Evolutionary conservation across 2,113 vertebrate genomes (phyloP), one percentile per base, ranked within the genome.

Genomic region (Coptodon rendalli): DNA sequence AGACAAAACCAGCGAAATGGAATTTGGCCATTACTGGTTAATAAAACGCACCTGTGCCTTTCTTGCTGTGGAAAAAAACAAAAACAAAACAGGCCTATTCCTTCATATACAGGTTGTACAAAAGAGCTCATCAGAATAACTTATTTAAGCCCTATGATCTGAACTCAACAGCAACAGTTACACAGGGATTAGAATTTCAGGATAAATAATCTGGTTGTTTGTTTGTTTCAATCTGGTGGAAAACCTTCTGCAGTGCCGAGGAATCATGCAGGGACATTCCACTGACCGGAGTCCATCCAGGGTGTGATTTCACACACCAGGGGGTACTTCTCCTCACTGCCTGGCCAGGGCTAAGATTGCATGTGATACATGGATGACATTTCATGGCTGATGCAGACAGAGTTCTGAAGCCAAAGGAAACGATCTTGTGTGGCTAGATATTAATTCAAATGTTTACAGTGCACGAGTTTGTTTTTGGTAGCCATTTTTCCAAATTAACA

Each of bases 241-340:
- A 89, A 84, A 82, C 6, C 45, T 84, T 45, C 53, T 50, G 66
- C 54, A 73, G 38, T 76, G 66, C 83, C 43, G 14, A 89, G 89
- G 71, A 92, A 86, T 50, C 82, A 57, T 83, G 91, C 24, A 13
- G 79, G 82, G 90, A 93, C 92, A 91, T 94, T 94, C 94, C 92
- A 88, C 81, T 87, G 91, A 84, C 89, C 85, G 86, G 82, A 92
- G 81, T 80, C 54, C 10, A 61, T 91, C 90, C 91, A 86, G 76
- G 52, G n/a, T 56, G 84, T 79, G 89, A 87, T 91, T 89, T 4
- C 1, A 81, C 84, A n/a, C 54, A 12, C 89, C 87, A 6, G 88
- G 84, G 86, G 29, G 78, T 79, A 50, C 36, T 80, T 87, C 84
- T 84, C 81, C 68, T 36, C 19, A 8, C 52, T 29, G 61, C 89